Percentiles rank a stretch among this genome's conserved stretches.
Evolutionary conservation across 2,797 vertebrate genomes (phyloP).

Genomic region (Cyclura pinguis): DNA sequence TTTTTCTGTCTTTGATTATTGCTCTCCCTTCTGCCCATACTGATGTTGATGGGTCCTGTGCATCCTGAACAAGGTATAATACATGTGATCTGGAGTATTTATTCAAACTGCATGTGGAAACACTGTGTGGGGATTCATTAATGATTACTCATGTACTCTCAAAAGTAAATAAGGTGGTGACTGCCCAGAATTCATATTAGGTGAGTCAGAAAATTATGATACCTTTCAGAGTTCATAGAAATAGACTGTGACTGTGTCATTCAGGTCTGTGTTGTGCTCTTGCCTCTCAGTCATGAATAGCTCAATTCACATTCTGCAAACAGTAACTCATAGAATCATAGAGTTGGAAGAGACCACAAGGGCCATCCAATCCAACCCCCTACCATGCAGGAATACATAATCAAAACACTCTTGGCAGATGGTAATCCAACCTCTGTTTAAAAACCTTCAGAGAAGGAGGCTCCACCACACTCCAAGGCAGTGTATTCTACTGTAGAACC

Average conservation of each 20-base stretch:
- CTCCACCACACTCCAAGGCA: too few relatives aligned
- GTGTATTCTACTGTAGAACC: too few relatives aligned
- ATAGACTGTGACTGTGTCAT: constrained; percentile 49
- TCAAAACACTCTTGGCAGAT: too few relatives aligned
- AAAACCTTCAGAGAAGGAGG: too few relatives aligned
- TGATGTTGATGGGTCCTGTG: constrained; percentile 57
- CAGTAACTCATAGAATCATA: neutral
- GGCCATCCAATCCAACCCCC: too few relatives aligned
- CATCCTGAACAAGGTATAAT: constrained; percentile 65
- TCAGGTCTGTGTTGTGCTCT: constrained; percentile 12
- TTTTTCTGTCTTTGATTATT: constrained; percentile 1
- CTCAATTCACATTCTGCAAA: constrained; percentile 42
- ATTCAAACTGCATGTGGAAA: constrained; percentile 59
- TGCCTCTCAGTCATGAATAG: constrained; percentile 44
- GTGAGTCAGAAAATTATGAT: constrained; percentile 73
- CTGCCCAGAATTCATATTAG: constrained; percentile 67
- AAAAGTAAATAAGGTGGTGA: constrained; percentile 73
- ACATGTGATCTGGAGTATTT: constrained; percentile 64
- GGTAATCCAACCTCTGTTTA: too few relatives aligned
- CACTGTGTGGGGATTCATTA: constrained; percentile 58
- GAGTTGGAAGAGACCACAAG: too few relatives aligned
- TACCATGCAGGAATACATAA: too few relatives aligned
- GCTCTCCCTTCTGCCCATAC: constrained; percentile 53
- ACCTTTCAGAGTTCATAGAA: constrained; percentile 62
- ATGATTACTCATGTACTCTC: constrained; percentile 74